These are phyloP conservation scores for Nothocercus julius DNA, from an alignment of 2,113 vertebrate species.

Conservation along the genomic window DNA sequence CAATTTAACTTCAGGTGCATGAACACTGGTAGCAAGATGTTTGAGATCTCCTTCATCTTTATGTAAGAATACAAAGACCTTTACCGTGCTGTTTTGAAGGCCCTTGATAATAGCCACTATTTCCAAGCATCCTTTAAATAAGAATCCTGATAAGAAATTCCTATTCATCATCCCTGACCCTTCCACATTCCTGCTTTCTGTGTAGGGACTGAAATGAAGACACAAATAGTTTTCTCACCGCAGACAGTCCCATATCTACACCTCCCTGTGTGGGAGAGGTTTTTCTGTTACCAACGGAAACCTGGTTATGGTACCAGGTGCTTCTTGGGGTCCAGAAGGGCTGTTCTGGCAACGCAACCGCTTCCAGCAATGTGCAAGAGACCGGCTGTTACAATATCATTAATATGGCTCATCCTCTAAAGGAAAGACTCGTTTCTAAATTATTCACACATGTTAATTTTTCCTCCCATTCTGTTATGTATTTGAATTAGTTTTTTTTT, in stretches of 20 bases:
- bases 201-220: background rate
- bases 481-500: background rate
- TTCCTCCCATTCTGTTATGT: background rate
- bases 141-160: background rate
- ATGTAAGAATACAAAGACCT: background rate
- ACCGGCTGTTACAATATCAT: background rate
- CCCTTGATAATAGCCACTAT: background rate
- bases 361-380: background rate
- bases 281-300: background rate
- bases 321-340: background rate
- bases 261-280: background rate
- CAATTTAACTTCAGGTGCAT: background rate
- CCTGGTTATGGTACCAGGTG: background rate
- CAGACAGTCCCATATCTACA: background rate
- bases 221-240: background rate
- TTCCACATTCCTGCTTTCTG: background rate
- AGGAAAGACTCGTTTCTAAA: conserved; percentile 11
- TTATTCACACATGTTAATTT: conserved; percentile 40
- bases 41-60: background rate
- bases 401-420: background rate
- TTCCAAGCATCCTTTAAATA: background rate
- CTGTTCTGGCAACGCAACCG: background rate
- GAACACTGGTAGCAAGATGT: background rate
- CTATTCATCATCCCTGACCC: background rate
- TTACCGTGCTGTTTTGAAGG: background rate